Percentiles rank a stretch among this genome's conserved stretches.
These are phyloP conservation scores for Eubasilissa splendida DNA, from an alignment of 2,888 invertebrate genomes.

Conservation along the genomic window DNA sequence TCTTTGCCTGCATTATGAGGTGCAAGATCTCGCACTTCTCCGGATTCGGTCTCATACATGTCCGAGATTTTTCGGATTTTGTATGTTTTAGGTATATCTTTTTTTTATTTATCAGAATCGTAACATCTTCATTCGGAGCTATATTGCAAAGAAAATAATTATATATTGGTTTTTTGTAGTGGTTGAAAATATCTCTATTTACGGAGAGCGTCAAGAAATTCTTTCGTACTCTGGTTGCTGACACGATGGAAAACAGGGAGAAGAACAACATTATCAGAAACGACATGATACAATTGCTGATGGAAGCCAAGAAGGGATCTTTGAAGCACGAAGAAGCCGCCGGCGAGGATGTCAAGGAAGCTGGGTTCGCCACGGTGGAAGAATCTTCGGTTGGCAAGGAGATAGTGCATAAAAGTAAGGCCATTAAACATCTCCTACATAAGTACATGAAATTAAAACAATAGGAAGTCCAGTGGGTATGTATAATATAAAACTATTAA, in stretches of 20 bases:
- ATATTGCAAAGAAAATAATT: not conserved
- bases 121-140: not conserved
- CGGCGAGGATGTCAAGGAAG: conserved; percentile 61
- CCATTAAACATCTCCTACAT: too few relatives aligned
- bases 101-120: not conserved
- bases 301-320: conserved; percentile 67
- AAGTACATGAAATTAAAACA: too few relatives aligned
- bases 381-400: conserved; percentile 65
- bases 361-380: conserved; percentile 67
- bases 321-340: conserved; percentile 60
- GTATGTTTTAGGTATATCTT: not conserved
- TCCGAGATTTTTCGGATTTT: too few relatives aligned
- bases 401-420: conserved; percentile 38
- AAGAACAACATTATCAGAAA: conserved; percentile 64
- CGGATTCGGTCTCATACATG: too few relatives aligned
- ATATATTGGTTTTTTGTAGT: conserved; percentile 15
- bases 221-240: conserved; percentile 34
- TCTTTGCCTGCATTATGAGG: too few relatives aligned
- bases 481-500: too few relatives aligned
- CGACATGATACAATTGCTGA: conserved; percentile 73
- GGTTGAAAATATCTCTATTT: conserved; percentile 43
- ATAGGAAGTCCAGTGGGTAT: too few relatives aligned
- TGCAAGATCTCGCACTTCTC: too few relatives aligned
- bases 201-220: not conserved
- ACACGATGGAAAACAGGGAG: conserved; percentile 23